phyloP scores from a whole-genome alignment of 2,888 invertebrate species.

The Scaptodrosophila latifasciaeformis region DNA sequence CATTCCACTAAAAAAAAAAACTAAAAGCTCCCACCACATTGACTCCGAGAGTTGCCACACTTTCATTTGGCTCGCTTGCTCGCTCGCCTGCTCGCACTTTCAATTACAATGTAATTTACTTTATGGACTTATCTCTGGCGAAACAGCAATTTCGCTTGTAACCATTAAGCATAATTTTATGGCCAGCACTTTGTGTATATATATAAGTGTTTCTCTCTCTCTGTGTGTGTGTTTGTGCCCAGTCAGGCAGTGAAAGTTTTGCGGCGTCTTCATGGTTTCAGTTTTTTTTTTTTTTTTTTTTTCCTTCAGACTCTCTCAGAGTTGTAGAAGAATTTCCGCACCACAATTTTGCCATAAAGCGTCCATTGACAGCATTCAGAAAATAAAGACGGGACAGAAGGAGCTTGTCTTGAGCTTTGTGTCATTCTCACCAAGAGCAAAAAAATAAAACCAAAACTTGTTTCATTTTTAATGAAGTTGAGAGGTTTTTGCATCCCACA shows the following conservation, averaged over 20 bases:
- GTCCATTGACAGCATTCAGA: slow-evolving; percentile 43
- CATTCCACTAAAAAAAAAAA: too few species aligned
- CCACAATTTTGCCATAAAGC: slow-evolving; percentile 32
- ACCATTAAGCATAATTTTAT: slow-evolving; percentile 75
- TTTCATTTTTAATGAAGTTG: slow-evolving; percentile 50
- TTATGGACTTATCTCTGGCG: slow-evolving; percentile 72
- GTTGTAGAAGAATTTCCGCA: too few species aligned
- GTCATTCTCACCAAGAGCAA: slow-evolving; percentile 5
- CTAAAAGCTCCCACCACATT: too few species aligned
- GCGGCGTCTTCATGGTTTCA: too few species aligned
- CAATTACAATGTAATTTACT: slow-evolving; percentile 73
- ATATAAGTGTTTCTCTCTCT: background rate
- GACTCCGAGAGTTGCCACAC: background rate
- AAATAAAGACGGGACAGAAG: slow-evolving; percentile 12
- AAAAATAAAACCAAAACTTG: slow-evolving; percentile 35
- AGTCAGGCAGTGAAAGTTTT: slow-evolving; percentile 35
- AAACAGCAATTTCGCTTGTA: slow-evolving; percentile 71
- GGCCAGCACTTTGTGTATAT: slow-evolving; percentile 37
- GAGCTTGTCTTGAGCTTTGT: slow-evolving; percentile 1
- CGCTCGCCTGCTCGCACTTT: slow-evolving; percentile 52
- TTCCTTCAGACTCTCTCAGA: too few species aligned
- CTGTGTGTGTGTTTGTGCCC: background rate
- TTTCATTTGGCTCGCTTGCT: background rate
- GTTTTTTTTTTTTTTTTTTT: too few species aligned
- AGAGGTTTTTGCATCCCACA: slow-evolving; percentile 42